Base-by-base conservation (phyloP, 1,140 invertebrate species). In the Sitophilus oryzae region DNA sequence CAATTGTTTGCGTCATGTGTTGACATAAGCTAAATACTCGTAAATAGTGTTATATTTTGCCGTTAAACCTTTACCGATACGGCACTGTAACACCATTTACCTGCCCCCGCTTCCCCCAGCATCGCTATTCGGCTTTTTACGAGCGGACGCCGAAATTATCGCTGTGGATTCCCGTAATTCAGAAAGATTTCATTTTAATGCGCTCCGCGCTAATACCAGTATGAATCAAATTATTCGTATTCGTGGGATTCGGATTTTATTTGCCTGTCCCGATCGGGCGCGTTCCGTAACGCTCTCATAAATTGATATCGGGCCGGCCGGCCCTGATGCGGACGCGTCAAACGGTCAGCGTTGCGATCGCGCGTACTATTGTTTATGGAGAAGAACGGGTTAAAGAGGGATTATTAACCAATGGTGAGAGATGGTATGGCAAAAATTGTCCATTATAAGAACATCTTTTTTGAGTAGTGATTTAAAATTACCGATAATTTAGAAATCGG, bases 111-210 rank as follows among this genome's bases (percentile, higher is more conserved):
- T 43, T 35, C 44, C 58, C 49, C 50, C 48, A 52, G n/a, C 37
- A 53, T 57, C 48, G 37, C 45, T n/a, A n/a, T n/a, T n/a, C n/a
- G n/a, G 30, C 45, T 56, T 60, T 60, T 60, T 60, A 60, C 52
- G 51, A 60, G 45, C 40, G 53, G 59, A 56, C 56, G 52, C 52
- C 16, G 59, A 60, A 60, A 60, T 60, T 60, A 60, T 60, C 59
- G 59, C 54, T 49, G 50, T 50, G 59, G 59, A 60, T 57, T 52
- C 59, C 46, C 53, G 59, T 60, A 60, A 60, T 52, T 60, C 59
- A 57, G 59, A 57, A 60, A 57, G 59, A 60, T 60, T 60, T 60
- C 59, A 57, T 57, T 60, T 60, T 60, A 60, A 60, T 60, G 54
- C 52, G 49, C 59, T 49, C 53, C 50, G 46, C 37, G 59, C 59